Percentiles rank a stretch among this genome's conserved stretches.
Evolutionary conservation across 2,888 invertebrate genomes (phyloP).

Genomic region (Cosmorhoe ocellata): DNA sequence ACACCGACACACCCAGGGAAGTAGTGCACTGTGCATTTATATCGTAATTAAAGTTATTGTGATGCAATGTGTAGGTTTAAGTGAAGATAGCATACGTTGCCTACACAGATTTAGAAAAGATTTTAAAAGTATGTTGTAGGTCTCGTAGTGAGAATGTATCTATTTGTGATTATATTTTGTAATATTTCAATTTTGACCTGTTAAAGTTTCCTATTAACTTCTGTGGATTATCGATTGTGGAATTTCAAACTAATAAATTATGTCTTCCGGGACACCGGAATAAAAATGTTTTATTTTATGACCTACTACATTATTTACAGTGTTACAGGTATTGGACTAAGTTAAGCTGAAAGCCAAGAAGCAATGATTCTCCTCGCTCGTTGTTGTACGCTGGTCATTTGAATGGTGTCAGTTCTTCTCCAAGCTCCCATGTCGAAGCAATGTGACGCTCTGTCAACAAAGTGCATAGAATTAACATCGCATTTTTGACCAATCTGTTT

Average conservation of each 20-base stretch:
- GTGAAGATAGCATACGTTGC: constrained; percentile 63
- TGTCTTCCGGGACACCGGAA: constrained; percentile 60
- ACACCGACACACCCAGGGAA: constrained; percentile 85
- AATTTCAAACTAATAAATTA: constrained; percentile 78
- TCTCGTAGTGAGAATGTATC: constrained; percentile 62
- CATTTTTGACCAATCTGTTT: background rate
- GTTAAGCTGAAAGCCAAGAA: constrained; percentile 52
- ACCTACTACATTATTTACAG: constrained; percentile 9
- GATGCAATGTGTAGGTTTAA: constrained; percentile 62
- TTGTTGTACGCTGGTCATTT: constrained; percentile 65
- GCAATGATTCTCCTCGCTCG: constrained; percentile 58
- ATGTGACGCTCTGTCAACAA: constrained; percentile 66
- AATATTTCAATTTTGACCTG: constrained; percentile 69
- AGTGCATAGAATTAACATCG: background rate
- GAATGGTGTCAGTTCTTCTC: constrained; percentile 60
- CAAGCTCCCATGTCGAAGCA: constrained; percentile 72
- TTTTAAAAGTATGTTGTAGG: constrained; percentile 53
- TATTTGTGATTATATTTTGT: constrained; percentile 69
- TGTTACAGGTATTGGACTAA: background rate
- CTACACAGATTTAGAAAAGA: constrained; percentile 60
- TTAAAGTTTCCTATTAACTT: constrained; percentile 69
- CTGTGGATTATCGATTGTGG: constrained; percentile 75
- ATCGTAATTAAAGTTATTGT: constrained; percentile 47
- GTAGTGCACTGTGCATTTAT: constrained; percentile 77
- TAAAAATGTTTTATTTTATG: constrained; percentile 49